These are phyloP conservation scores for Notarius quadriscutis DNA, from an alignment of 2,113 vertebrate species.

Conservation along the genomic window DNA sequence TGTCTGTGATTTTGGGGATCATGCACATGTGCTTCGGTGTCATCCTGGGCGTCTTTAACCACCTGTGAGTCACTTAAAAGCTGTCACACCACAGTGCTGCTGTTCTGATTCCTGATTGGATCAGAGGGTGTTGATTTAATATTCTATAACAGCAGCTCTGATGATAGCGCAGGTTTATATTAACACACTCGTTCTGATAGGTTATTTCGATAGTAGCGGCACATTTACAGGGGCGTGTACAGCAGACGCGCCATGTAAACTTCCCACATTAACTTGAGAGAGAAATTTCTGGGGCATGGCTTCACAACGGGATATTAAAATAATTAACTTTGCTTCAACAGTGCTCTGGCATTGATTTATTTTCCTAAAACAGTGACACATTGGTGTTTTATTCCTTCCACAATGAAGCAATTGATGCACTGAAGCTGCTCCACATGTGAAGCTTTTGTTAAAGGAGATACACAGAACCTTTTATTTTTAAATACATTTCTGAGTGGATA, in stretches of 20 bases:
- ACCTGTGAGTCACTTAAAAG: conserved; percentile 80
- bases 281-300: no score
- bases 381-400: not conserved
- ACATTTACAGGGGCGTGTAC: no score
- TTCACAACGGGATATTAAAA: no score
- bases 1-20: conserved; percentile 95
- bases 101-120: not conserved
- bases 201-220: not conserved
- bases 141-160: no score
- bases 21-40: conserved; percentile 94
- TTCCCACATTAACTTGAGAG: no score
- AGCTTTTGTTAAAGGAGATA: no score
- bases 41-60: conserved; percentile 87
- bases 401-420: not conserved
- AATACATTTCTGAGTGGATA: no score
- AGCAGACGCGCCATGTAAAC: no score
- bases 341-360: not conserved
- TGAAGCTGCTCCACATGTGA: no score
- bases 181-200: not conserved
- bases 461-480: no score
- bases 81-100: not conserved
- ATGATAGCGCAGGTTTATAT: not conserved
- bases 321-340: not conserved
- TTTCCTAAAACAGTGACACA: not conserved
- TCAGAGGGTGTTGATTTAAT: not conserved